Base-by-base conservation (phyloP, 2,797 vertebrate genomes). In the Myotis vivesi region DNA sequence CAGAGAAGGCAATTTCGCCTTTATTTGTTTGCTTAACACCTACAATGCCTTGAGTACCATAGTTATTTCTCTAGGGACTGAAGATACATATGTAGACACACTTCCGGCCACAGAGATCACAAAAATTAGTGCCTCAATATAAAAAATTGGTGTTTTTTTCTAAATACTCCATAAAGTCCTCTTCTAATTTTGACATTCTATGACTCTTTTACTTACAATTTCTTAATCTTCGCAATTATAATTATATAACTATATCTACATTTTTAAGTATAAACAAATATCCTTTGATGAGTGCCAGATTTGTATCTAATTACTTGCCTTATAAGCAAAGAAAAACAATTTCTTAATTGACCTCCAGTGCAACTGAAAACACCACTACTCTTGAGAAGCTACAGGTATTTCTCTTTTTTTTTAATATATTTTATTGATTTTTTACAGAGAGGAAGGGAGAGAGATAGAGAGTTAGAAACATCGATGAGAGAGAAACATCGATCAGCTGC, bases 161-260 rank as follows among this genome's bases (percentile, higher is more conserved):
- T 30, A 93, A 44, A 41, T 6, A 3, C 1, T 15, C 36, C 4
- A 82, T 44, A 20, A 77, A 64, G 19, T 30, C 16, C 3, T 2
- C 66, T 62, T 92, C 33, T 73, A 38, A 82, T 41, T 88, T 75
- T 80, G 5, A 80, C 9, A 59, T 49, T 85, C 23, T 30, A 19
- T 75, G 11, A 77, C 4, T 85, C 36, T 49, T 76, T 81, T 41
- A 62, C 3, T 75, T 57, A 57, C 62, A 36, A 75, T 71, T 88
- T 93, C 8, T 89, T 82, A 79, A 64, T 53, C 28, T 20, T 59
- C 62, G n/a, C 53, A 91, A 73, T 90, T 84, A 38, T 62, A 82
- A 16, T 91, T 28, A 69, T 66, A 19, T 79, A 83, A 38, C 64
- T 33, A 23, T 38, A 6, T 55, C 22, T 41, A 69, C 0, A 23